Conservation (phyloP, 2,888 invertebrate species). For the Volucella bombylans region DNA sequence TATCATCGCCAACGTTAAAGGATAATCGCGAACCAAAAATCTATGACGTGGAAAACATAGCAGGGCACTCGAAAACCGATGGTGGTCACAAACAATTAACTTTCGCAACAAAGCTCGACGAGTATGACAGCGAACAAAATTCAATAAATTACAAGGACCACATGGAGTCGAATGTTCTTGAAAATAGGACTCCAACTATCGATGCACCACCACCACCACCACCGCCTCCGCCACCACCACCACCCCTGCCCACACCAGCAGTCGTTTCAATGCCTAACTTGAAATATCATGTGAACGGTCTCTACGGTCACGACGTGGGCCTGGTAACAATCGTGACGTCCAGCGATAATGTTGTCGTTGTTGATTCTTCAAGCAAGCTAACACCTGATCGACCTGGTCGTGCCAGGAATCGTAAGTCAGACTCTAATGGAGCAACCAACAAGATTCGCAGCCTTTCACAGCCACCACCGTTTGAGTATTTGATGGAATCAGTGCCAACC, state of each 20-base stretch:
- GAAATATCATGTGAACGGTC: slow-evolving; percentile 59
- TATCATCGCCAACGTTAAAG: slow-evolving; percentile 24
- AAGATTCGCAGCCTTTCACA: slow-evolving; percentile 77
- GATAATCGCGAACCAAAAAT: slow-evolving; percentile 41
- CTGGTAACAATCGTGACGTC: slow-evolving; percentile 50
- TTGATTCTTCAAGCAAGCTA: slow-evolving; percentile 14
- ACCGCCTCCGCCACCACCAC: slow-evolving; percentile 48
- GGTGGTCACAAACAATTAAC: slow-evolving; percentile 58
- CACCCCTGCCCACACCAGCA: neutral
- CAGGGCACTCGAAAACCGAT: slow-evolving; percentile 50
- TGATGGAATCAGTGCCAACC: slow-evolving; percentile 73
- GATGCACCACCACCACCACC: slow-evolving; percentile 58
- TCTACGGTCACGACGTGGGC: slow-evolving; percentile 64
- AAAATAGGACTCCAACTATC: slow-evolving; percentile 17
- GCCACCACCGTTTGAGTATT: slow-evolving; percentile 78
- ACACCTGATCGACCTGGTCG: slow-evolving; percentile 47
- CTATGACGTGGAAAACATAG: slow-evolving; percentile 54
- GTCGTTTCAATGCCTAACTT: slow-evolving; percentile 23
- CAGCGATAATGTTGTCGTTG: slow-evolving; percentile 15
- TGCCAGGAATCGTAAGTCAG: slow-evolving; percentile 72
- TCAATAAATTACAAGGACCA: slow-evolving; percentile 74
- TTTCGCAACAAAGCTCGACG: slow-evolving; percentile 50
- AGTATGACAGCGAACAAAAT: slow-evolving; percentile 55
- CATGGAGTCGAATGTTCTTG: slow-evolving; percentile 53
- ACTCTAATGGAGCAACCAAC: slow-evolving; percentile 22